Base-by-base conservation (phyloP, 1,140 invertebrate species). In the Pomacea maculata region DNA sequence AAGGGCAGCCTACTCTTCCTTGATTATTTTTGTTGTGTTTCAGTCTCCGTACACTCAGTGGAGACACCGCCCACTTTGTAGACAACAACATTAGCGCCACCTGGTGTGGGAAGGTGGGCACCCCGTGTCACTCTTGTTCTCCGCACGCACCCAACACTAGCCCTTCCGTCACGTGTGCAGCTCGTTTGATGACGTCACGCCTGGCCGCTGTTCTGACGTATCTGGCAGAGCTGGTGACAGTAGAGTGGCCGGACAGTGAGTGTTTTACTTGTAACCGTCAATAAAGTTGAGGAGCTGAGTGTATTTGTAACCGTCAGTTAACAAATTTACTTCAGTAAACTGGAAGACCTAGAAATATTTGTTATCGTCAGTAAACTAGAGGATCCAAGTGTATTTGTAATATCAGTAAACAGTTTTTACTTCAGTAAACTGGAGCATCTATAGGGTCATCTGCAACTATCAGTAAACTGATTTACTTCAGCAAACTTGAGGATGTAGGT, bases 211-310 rank as follows among this genome's bases (percentile, higher is more conserved):
- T 71, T n/a, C 15, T 80, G 45, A 78, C 83, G 14, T 21, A 65
- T 25, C 55, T 84, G 8, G 81, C 78, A 19, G 78, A 84, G 57
- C 70, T 80, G 14, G 81, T 80, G 25, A 64, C 21, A 6, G 64
- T 65, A n/a, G 81, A 82, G 75, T 84, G 83, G 83, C 29, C 81
- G 25, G 75, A 84, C 52, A 76, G 83, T 82, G 55, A 19, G 83
- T 64, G 8, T 4, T 2, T 45, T 45, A 6, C 6, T 2, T 45
- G 34, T 45, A 45, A 45, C 34, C 34, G 34, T 45, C 34, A 45
- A 6, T 45, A 45, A 45, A 45, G 3, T 2, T 0, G 34, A 25
- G 25, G 25, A 45, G 6, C 34, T 45, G 34, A 45, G 6, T 45
- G 34, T 45, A 45, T 45, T 45, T 45, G 34, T 45, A 45, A 45